Evolutionary conservation across 2,888 invertebrate genomes (phyloP), one percentile per base, ranked within the genome.

Genomic region (Idaea dimidiata): DNA sequence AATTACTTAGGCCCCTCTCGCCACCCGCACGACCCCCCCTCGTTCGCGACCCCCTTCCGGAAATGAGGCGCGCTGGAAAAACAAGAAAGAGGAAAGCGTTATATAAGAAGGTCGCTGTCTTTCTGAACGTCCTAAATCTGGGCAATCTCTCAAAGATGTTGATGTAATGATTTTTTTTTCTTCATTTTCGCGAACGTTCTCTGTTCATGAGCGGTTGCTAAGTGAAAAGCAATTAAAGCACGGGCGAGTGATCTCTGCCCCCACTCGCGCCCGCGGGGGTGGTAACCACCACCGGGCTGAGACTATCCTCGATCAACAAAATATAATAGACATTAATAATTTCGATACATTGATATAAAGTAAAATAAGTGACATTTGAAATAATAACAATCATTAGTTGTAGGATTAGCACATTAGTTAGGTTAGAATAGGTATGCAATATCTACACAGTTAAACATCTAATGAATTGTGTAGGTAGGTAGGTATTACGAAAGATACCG

Each of bases 1-100:
- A 94, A 94, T 94, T 94, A 94, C 94, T 94, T 94, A 94, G 94
- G 91, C 94, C 93, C 91, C 91, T 88, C 81, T 88, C 81, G 82
- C 88, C 87, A 84, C 91, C 87, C 91, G 86, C 83, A 80, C 83
- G 81, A 81, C 80, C 81, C 74, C 84, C 83, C 74, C 82, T 82
- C 70, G 81, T 81, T 70, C 82, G 80, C 85, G 81, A 77, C 85
- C 87, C 87, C 87, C 89, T 82, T 81, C 91, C 90, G 91, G 91
- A 91, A 91, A 91, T 89, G 90, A 91, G 91, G 88, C 89, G 86
- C 91, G 86, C 85, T 89, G 87, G 88, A 89, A 92, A 89, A 91
- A 92, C 92, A 92, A 91, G 90, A 85, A 85, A 86, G 82, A 90
- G 88, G 88, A 91, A 89, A 89, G 84, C 89, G 87, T 87, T 87